These are phyloP conservation scores for Empidonax traillii DNA, from an alignment of 2,113 vertebrate genomes.

Conservation along the genomic window DNA sequence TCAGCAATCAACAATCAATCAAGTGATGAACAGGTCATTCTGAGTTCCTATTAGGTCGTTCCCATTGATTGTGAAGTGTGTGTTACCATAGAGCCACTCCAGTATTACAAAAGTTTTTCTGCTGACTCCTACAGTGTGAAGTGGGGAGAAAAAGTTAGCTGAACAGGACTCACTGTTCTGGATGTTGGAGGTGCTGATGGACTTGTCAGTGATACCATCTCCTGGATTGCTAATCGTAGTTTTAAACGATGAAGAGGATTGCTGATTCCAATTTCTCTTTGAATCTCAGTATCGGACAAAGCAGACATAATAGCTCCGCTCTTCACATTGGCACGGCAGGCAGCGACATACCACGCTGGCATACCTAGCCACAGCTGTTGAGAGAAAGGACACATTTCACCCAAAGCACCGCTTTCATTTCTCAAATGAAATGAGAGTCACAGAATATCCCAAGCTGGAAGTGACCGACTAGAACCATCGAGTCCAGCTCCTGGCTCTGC, in stretches of 20 bases:
- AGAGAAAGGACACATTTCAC: neutral
- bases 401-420: neutral
- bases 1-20: neutral
- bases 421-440: neutral
- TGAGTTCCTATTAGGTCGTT: neutral
- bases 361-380: conserved; percentile 94
- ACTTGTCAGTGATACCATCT: conserved; percentile 98
- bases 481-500: neutral
- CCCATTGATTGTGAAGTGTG: neutral
- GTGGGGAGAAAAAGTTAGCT: neutral
- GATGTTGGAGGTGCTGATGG: conserved; percentile 97
- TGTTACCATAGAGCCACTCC: neutral
- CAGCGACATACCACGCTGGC: conserved; percentile 98
- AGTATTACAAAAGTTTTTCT: neutral
- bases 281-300: conserved; percentile 96
- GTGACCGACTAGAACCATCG: neutral
- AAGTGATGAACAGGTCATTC: neutral
- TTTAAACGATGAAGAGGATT: conserved; percentile 96
- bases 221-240: conserved; percentile 95
- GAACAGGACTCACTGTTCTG: conserved; percentile 89
- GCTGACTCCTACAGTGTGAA: neutral
- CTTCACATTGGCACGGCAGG: conserved; percentile 97
- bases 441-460: neutral
- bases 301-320: conserved; percentile 99
- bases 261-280: conserved; percentile 98